phyloP scores from a whole-genome alignment of 2,888 invertebrate species.

The Caenorhabditis sp. region DNA sequence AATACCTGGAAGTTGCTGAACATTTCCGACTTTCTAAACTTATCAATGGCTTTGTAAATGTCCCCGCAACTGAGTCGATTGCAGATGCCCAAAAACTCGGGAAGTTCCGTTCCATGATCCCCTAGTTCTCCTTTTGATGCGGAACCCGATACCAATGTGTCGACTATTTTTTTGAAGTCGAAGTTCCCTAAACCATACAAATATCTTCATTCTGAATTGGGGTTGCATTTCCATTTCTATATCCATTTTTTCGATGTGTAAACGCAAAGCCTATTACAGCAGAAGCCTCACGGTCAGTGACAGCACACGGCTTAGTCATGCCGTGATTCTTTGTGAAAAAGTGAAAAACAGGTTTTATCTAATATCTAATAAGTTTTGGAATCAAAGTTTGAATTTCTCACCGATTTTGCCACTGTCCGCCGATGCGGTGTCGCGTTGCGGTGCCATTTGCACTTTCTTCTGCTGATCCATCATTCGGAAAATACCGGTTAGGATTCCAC shows the following conservation, averaged over 20 bases:
- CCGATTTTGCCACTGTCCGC: slow-evolving; percentile 65
- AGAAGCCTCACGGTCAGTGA: slow-evolving; percentile 42
- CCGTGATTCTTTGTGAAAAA: slow-evolving; percentile 38
- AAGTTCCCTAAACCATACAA: slow-evolving; percentile 56
- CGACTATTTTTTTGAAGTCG: slow-evolving; percentile 79
- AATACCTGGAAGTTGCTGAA: slow-evolving; percentile 82
- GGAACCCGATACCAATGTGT: slow-evolving; percentile 74
- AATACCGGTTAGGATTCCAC: slow-evolving; percentile 79
- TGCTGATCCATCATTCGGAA: slow-evolving; percentile 81
- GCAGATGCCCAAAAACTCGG: slow-evolving; percentile 81
- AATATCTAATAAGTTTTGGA: neutral
- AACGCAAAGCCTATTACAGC: slow-evolving; percentile 41
- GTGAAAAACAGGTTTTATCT: slow-evolving; percentile 49
- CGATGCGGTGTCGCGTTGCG: slow-evolving; percentile 51
- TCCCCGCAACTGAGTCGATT: slow-evolving; percentile 80
- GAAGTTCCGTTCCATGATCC: slow-evolving; percentile 79
- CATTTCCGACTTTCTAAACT: slow-evolving; percentile 81
- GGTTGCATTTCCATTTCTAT: no score
- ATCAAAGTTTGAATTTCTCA: slow-evolving; percentile 33
- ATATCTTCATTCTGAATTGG: no score
- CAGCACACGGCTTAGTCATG: slow-evolving; percentile 54
- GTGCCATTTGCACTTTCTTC: slow-evolving; percentile 68
- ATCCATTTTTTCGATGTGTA: no score
- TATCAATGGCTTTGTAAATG: slow-evolving; percentile 81
- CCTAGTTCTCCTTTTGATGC: slow-evolving; percentile 77